phyloP scores from a whole-genome alignment of 2,797 vertebrate species.

The Chiroxiphia lanceolata region DNA sequence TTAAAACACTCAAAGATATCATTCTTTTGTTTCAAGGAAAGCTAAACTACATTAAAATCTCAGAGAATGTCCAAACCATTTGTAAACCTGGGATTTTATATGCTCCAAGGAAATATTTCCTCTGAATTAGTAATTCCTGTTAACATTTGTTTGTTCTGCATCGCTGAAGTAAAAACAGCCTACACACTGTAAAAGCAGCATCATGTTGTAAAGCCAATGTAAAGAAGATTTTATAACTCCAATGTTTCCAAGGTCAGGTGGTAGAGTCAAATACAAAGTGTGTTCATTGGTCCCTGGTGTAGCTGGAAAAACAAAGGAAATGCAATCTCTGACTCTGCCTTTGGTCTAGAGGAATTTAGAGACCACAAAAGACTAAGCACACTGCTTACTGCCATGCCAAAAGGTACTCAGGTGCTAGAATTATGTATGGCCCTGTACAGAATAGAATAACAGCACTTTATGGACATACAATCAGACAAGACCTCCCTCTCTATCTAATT shows the following conservation, averaged over 20 bases:
- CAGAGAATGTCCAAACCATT: not conserved
- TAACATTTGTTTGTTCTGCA: not conserved
- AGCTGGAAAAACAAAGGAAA: not conserved
- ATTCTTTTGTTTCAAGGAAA: not conserved
- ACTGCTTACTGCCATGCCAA: not conserved
- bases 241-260: not conserved
- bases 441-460: not conserved
- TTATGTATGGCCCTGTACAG: not conserved
- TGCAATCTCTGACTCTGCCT: not conserved
- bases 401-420: not conserved
- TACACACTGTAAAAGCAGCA: not conserved
- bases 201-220: not conserved
- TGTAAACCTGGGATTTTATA: not conserved
- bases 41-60: not conserved
- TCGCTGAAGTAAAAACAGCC: not conserved
- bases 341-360: not conserved
- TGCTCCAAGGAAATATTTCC: not conserved
- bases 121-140: not conserved
- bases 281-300: not conserved
- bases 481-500: not conserved
- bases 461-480: not conserved
- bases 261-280: not conserved
- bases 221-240: not conserved
- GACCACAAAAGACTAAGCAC: not conserved
- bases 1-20: not conserved